A percentile compares a stretch with the other conserved stretches of the same genome.
Conservation (phyloP, 2,113 vertebrate species). For the human (Homo sapiens) region GRCh38 chr1:76673001-76673500, state of each 20-base stretch:
- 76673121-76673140: background rate
- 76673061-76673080: background rate
- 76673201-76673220: background rate
- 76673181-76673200: background rate
- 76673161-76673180: background rate
- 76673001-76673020: background rate
- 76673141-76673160: background rate
- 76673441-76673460: too few species aligned
- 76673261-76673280: background rate
- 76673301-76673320: background rate
- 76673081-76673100: background rate
- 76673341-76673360: background rate
- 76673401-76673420: background rate
- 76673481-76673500: too few species aligned
- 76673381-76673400: too few species aligned
- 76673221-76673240: background rate
- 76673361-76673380: background rate
- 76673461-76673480: too few species aligned
- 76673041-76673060: background rate
- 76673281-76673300: background rate
- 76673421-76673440: too few species aligned
- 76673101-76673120: background rate
- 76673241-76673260: background rate
- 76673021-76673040: background rate
- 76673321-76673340: background rate